Conservation (phyloP, 2,888 invertebrate species). For the Arge pagana region DNA sequence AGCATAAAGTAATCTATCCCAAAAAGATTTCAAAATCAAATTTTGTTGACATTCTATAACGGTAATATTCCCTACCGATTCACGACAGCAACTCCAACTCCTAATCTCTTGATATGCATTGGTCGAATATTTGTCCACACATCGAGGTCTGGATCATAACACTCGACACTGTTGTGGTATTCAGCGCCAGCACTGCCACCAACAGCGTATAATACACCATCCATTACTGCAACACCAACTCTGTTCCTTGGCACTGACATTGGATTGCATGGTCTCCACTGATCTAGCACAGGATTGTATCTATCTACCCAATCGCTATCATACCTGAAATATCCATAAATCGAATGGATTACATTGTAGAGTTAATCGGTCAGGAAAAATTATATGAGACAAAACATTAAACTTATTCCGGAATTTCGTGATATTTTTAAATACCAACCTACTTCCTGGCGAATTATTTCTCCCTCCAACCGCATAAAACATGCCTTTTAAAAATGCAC, state of each 20-base stretch:
- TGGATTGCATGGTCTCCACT: constrained; percentile 85
- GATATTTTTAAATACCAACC: constrained; percentile 34
- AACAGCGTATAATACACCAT: constrained; percentile 87
- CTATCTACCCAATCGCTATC: constrained; percentile 88
- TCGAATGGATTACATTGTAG: neutral
- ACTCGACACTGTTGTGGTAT: constrained; percentile 88
- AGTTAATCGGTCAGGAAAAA: neutral
- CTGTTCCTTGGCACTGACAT: constrained; percentile 89
- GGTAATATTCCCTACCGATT: constrained; percentile 65
- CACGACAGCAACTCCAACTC: constrained; percentile 79
- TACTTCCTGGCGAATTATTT: constrained; percentile 87
- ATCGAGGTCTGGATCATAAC: constrained; percentile 86
- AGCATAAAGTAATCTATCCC: constrained; percentile 69
- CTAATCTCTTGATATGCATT: constrained; percentile 79
- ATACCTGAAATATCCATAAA: constrained; percentile 60
- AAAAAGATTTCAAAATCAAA: neutral
- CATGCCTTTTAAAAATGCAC: constrained; percentile 83
- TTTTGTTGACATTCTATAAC: too few species aligned
- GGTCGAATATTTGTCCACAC: constrained; percentile 76
- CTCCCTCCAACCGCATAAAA: constrained; percentile 93
- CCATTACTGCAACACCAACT: constrained; percentile 93
- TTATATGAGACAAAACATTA: neutral
- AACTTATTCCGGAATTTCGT: neutral
- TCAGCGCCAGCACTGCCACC: constrained; percentile 87
- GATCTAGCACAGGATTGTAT: constrained; percentile 84